Base-by-base conservation (phyloP, 2,113 vertebrate species). In the Dolichallabes microphthalmus region DNA sequence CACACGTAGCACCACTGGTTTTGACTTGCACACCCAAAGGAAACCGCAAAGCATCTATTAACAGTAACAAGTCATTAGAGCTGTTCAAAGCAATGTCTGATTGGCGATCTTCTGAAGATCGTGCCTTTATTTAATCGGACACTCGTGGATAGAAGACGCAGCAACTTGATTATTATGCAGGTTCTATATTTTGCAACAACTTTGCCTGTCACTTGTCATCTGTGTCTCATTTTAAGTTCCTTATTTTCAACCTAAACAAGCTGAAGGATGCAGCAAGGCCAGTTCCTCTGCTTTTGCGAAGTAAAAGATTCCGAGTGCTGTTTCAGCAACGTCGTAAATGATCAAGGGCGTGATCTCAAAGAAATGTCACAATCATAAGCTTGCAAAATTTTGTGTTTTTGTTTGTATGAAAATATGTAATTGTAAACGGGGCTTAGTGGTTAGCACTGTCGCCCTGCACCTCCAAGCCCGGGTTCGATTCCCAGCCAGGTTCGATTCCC, bases 131-230 rank as follows among this genome's bases (percentile, higher is more conserved):
- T 83, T 74, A 57, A 71, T 27, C 25, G 4, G 50, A 19, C 14
- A 6, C 66, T 8, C 52, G 61, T 17, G n/a, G 11, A 50, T 20
- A 76, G 11, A 3, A 63, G 60, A 20, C 11, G 63, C 39, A n/a
- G 8, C 2, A 74, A 52, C 75, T 52, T 27, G 15, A 35, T 27
- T 83, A 58, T 3, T 32, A 55, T 60, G 8, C 45, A 25, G 3
- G 22, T 69, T 60, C 55, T 73, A 57, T 69, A 57, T 83, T 83
- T 75, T 83, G 75, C 61, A 53, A 50, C 22, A 55, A 45, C 39
- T 84, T 69, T 74, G 71, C 75, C 58, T 39, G 39, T 80, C 63
- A 71, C 45, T 80, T 80, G 64, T 55, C 75, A 73, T 73, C 57
- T 84, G 32, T 77, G 39, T 69, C 63, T 25, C 22, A 12, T 45